Evolutionary conservation across 2,797 vertebrate genomes (phyloP).

Genomic region (Semotilus atromaculatus): DNA sequence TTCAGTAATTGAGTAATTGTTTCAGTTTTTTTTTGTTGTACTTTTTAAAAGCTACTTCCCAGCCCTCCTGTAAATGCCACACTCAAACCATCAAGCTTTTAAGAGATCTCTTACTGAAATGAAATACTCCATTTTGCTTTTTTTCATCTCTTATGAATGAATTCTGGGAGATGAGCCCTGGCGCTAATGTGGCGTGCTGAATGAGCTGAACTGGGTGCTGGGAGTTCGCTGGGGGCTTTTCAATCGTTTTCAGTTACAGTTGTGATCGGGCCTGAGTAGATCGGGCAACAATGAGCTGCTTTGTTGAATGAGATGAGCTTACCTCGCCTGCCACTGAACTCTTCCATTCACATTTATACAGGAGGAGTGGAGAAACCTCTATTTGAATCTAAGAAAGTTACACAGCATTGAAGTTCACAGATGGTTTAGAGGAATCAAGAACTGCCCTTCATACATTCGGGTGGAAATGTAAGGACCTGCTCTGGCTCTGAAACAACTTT

Average conservation of each 20-base stretch:
- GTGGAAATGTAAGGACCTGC: no score
- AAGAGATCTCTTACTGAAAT: conserved; percentile 14
- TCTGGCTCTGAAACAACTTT: no score
- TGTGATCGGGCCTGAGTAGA: conserved; percentile 57
- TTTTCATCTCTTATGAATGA: conserved; percentile 1
- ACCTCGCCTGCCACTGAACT: neutral
- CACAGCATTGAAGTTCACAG: no score
- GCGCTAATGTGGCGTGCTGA: conserved; percentile 46
- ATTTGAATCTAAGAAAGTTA: no score
- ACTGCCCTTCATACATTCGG: no score
- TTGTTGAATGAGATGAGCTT: conserved; percentile 62
- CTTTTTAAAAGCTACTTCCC: neutral
- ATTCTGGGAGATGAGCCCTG: conserved; percentile 8
- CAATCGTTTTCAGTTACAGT: conserved; percentile 68
- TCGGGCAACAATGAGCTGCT: conserved; percentile 66
- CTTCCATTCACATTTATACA: conserved; percentile 9
- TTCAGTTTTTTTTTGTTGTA: no score
- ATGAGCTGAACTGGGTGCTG: conserved; percentile 56
- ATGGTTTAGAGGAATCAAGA: neutral
- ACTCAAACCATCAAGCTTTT: conserved; percentile 1
- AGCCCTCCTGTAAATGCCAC: neutral
- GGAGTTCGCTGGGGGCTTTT: conserved; percentile 59
- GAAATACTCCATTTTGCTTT: neutral
- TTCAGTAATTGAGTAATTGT: no score
- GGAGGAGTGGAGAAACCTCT: neutral